These are phyloP conservation scores for Lampris megalopsis DNA, from an alignment of 2,113 vertebrate species.

Conservation along the genomic window DNA sequence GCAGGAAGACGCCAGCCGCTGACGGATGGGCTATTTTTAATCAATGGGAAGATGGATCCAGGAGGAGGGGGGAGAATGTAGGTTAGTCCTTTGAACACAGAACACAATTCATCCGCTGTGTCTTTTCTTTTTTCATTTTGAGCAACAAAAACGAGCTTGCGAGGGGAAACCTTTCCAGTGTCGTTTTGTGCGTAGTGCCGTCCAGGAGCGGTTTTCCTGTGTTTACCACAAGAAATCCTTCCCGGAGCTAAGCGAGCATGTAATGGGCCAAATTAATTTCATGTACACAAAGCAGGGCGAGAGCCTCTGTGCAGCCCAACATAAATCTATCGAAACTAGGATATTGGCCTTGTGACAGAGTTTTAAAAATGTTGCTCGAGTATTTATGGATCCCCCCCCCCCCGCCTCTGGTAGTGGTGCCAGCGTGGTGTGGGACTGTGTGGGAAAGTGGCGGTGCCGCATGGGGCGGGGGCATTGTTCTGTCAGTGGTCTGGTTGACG, in stretches of 20 bases:
- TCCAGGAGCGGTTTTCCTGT: constrained; percentile 56
- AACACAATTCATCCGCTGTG: constrained; percentile 22
- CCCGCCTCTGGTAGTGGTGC: constrained; percentile 31
- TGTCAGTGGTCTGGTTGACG: constrained; percentile 42
- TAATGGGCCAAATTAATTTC: constrained; percentile 47
- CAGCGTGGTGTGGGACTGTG: constrained; percentile 55
- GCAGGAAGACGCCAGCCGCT: constrained; percentile 41
- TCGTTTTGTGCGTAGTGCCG: constrained; percentile 18
- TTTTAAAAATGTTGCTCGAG: constrained; percentile 62
- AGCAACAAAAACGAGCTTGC: background rate
- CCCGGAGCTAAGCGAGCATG: constrained; percentile 19
- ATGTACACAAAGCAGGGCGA: constrained; percentile 34
- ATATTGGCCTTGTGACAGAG: constrained; percentile 32
- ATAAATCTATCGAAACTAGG: constrained; percentile 55
- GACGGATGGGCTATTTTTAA: constrained; percentile 63
- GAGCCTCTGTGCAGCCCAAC: constrained; percentile 31
- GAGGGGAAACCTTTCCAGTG: constrained; percentile 8
- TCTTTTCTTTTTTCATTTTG: constrained; percentile 31
- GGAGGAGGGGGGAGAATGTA: constrained; percentile 21
- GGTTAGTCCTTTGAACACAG: constrained; percentile 56
- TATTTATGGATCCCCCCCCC: constrained; percentile 42
- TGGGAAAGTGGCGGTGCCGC: constrained; percentile 66
- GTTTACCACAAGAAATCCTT: constrained; percentile 44
- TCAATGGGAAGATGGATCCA: constrained; percentile 54
- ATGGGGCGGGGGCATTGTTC: constrained; percentile 69